Evolutionary conservation across 2,888 invertebrate species (phyloP).

Genomic region (Catocala fraxini): DNA sequence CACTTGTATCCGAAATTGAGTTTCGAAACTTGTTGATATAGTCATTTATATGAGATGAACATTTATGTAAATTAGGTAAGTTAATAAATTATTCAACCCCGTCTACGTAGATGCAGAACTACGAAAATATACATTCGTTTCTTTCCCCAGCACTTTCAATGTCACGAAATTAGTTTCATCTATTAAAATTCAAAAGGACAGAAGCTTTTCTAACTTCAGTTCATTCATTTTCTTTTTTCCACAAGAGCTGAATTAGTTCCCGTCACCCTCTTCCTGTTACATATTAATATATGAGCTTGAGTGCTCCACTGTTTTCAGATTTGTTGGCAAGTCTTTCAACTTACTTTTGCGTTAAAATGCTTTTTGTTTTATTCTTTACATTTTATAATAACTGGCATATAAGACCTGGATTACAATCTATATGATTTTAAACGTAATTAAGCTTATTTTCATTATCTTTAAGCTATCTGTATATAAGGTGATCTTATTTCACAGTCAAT

Average conservation of each 20-base stretch:
- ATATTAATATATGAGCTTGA: constrained; percentile 47
- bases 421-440: too few relatives aligned
- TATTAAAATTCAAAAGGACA: constrained; percentile 35
- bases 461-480: too few relatives aligned
- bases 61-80: not conserved
- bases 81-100: not conserved
- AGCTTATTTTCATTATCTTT: too few relatives aligned
- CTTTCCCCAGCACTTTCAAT: not conserved
- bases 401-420: not conserved
- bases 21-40: constrained; percentile 3
- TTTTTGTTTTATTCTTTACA: constrained; percentile 5
- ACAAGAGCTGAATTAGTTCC: constrained; percentile 41
- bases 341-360: constrained; percentile 17
- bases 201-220: constrained; percentile 28
- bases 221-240: constrained; percentile 43
- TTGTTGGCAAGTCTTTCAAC: constrained; percentile 32
- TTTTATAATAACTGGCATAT: not conserved
- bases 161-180: constrained; percentile 17
- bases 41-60: not conserved
- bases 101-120: not conserved
- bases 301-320: constrained; percentile 37
- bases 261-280: constrained; percentile 47
- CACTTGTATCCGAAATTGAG: constrained; percentile 4
- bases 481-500: too few relatives aligned
- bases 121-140: not conserved